Base-by-base conservation (phyloP, 2,113 vertebrate genomes). In the Ptychochromis oligacanthus region DNA sequence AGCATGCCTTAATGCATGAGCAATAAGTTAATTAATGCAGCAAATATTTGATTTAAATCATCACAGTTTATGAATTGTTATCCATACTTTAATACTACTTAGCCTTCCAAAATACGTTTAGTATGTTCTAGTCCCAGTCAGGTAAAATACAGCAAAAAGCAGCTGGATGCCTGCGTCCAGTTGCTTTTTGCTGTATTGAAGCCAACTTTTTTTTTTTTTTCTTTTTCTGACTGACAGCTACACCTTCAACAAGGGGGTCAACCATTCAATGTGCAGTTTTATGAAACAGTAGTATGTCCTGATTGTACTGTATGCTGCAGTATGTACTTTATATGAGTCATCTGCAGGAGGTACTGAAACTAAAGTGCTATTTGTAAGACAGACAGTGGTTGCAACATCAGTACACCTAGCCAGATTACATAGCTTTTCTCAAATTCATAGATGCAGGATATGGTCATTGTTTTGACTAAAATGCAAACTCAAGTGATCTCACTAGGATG, bases 381-480 rank as follows among this genome's bases (percentile, higher is more conserved):
- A 79, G 77, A 72, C 72, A 49, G n/a, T 43, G 80, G 85, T 92
- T 84, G 88, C 74, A 43, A 64, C 64, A 79, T 81, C 81, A 86
- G 14, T 12, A 58, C 60, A 57, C 13, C 6, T 52, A 62, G 79
- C 52, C 58, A 20, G 57, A 67, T 75, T 85, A 87, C 67, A 82
- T 61, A 59, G 38, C 24, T 4, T 12, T 5, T 58, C 38, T 77
- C 70, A 54, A 52, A 49, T 82, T 28, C 56, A 22, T 22, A 31
- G 18, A 9, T 55, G 61, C 14, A 72, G n/a, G 26, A 72, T 76
- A 18, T 70, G 60, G n/a, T n/a, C 10, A 0, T 40, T 72, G 46
- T 54, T 54, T 34, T 72, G 26, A 54, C 67, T 72, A 72, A 72
- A 72, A 72, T 31, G 28, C 26, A 52, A 72, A 72, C 3, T 52